Conservation (phyloP, 2,113 vertebrate species). For the Hassar affinis region DNA sequence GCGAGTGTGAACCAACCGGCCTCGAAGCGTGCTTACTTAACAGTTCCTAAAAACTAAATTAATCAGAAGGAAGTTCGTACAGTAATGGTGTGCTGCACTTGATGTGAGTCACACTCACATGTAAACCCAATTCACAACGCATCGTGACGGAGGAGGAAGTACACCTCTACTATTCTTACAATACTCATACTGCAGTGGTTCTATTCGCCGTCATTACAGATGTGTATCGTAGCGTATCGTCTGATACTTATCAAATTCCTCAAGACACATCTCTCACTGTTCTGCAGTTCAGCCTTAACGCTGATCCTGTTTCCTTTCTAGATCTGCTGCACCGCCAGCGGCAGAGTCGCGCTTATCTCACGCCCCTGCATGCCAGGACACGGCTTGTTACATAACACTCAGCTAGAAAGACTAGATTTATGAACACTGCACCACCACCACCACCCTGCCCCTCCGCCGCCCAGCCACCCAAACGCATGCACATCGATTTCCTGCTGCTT, state of each 20-base stretch:
- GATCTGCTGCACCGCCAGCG: background rate
- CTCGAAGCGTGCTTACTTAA: no score
- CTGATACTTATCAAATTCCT: background rate
- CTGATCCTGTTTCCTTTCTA: background rate
- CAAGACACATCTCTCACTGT: background rate
- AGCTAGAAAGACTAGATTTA: background rate
- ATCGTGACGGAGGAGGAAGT: background rate
- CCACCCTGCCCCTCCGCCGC: background rate
- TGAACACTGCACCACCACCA: background rate
- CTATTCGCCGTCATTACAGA: no score
- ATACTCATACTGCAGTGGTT: no score
- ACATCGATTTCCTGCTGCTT: background rate
- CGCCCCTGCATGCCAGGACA: slow-evolving; percentile 6
- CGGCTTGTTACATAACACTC: background rate
- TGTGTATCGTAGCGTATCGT: background rate
- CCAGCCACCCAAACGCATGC: background rate
- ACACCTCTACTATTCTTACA: no score
- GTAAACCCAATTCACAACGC: no score
- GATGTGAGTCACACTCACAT: no score
- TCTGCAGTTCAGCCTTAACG: background rate
- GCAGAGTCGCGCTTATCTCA: background rate
- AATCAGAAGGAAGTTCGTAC: background rate
- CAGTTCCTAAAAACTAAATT: background rate
- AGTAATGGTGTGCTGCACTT: no score
- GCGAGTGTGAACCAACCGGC: background rate